Percentiles rank a stretch among this genome's conserved stretches.
phyloP scores from a whole-genome alignment of 2,113 vertebrate species.

The Clinocottus analis region DNA sequence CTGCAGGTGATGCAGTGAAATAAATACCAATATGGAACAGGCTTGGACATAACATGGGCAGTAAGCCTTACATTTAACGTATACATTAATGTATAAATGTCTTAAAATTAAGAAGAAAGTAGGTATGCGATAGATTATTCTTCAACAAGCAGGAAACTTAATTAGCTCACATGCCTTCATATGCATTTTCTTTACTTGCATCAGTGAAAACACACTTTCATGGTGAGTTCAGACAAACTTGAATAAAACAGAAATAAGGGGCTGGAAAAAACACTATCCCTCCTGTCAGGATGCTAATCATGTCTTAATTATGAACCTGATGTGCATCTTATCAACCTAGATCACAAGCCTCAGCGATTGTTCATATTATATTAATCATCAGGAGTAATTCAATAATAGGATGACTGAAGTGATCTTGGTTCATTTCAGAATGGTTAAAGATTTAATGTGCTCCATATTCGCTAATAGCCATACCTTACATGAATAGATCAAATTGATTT shows the following conservation, averaged over 20 bases:
- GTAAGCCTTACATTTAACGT: not conserved
- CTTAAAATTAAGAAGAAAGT: not conserved
- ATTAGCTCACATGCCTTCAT: not conserved
- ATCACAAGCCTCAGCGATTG: not conserved
- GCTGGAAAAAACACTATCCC: not conserved
- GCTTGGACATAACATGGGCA: too few species aligned
- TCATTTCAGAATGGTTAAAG: not conserved
- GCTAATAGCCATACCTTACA: not conserved
- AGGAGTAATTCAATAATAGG: not conserved
- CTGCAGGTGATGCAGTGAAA: not conserved
- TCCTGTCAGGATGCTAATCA: too few species aligned
- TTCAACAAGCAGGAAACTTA: not conserved
- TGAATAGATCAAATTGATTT: not conserved
- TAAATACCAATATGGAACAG: not conserved
- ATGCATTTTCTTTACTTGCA: not conserved
- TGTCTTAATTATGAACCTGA: not conserved
- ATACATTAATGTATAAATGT: not conserved
- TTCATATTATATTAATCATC: not conserved
- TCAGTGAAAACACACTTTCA: too few species aligned
- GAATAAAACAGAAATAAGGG: not conserved
- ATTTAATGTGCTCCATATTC: not conserved
- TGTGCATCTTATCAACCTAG: not conserved
- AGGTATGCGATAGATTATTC: not conserved
- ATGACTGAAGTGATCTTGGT: not conserved
- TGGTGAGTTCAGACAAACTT: not conserved